Evolutionary conservation across 1,140 invertebrate species (phyloP).

Genomic region (Potamilus streckersoni): DNA sequence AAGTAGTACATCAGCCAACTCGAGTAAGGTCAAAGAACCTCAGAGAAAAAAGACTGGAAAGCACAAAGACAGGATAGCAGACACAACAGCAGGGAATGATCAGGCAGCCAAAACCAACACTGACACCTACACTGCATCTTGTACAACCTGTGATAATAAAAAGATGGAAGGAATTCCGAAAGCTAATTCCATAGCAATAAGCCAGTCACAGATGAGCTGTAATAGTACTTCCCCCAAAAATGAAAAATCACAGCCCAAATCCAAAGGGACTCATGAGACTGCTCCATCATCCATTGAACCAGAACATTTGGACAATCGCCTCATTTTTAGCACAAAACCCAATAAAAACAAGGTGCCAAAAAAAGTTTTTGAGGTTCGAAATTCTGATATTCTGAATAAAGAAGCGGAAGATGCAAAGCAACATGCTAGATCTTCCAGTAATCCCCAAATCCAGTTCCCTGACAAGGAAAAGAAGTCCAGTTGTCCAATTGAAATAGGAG

Average conservation of each 20-base stretch:
- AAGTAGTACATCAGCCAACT: background rate
- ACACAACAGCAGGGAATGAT: conserved; percentile 1
- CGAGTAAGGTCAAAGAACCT: background rate
- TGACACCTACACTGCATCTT: too few relatives aligned
- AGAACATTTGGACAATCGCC: conserved; percentile 22
- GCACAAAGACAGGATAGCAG: conserved; percentile 18
- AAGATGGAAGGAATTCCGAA: too few relatives aligned
- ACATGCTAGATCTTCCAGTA: background rate
- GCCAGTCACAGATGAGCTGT: too few relatives aligned
- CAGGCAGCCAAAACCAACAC: conserved; percentile 4
- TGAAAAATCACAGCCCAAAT: too few relatives aligned
- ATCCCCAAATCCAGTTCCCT: conserved; percentile 4
- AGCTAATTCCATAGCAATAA: too few relatives aligned
- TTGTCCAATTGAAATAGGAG: conserved; percentile 2
- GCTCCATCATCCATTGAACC: too few relatives aligned
- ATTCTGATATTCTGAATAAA: too few relatives aligned
- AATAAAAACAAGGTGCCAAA: conserved; percentile 24
- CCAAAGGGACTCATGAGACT: too few relatives aligned
- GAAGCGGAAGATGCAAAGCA: background rate
- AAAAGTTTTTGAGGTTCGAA: background rate
- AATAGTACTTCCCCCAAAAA: too few relatives aligned
- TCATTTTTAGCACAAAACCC: conserved; percentile 9
- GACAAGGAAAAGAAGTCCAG: conserved; percentile 6
- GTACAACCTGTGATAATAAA: too few relatives aligned
- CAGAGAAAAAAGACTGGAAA: conserved; percentile 22